phyloP scores from a whole-genome alignment of 1,140 invertebrate species.

The Drosophila nasuta region DNA sequence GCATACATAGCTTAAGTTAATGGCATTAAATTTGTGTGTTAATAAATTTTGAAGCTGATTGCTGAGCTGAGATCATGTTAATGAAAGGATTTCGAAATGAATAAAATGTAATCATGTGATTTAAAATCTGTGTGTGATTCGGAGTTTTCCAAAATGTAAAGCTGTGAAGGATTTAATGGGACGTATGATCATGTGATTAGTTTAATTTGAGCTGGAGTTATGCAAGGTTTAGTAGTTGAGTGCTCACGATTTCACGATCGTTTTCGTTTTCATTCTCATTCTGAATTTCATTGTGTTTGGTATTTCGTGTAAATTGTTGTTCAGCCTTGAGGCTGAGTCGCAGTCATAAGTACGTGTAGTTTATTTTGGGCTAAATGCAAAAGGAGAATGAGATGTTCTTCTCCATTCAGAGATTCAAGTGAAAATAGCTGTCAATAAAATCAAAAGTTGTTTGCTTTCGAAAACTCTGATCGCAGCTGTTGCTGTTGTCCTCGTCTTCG shows the following conservation, averaged over 20 bases:
- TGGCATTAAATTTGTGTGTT: too few relatives aligned
- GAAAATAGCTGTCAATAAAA: constrained; percentile 27
- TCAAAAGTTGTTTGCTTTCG: constrained; percentile 18
- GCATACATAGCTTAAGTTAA: too few relatives aligned
- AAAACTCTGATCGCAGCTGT: constrained; percentile 9
- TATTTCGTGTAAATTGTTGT: not conserved
- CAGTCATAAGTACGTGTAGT: constrained; percentile 12
- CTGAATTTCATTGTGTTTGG: not conserved
- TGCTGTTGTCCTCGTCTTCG: not conserved
- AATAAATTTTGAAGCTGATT: too few relatives aligned
- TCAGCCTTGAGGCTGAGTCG: constrained; percentile 8
- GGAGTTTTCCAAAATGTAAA: too few relatives aligned
- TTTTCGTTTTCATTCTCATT: not conserved
- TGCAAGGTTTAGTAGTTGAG: not conserved
- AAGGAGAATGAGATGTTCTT: constrained; percentile 2
- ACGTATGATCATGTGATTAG: too few relatives aligned
- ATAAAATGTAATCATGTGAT: too few relatives aligned
- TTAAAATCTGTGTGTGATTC: too few relatives aligned
- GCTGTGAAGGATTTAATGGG: too few relatives aligned
- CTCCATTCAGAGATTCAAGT: constrained; percentile 36
- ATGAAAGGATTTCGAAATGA: too few relatives aligned
- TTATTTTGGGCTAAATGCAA: not conserved
- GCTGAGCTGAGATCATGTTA: too few relatives aligned
- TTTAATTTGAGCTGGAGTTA: too few relatives aligned
- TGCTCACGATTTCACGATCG: not conserved